Percentiles rank a stretch among this genome's conserved stretches.
These are phyloP conservation scores for Oncopodura yosiiana DNA, from an alignment of 1,140 invertebrate genomes.

Conservation along the genomic window DNA sequence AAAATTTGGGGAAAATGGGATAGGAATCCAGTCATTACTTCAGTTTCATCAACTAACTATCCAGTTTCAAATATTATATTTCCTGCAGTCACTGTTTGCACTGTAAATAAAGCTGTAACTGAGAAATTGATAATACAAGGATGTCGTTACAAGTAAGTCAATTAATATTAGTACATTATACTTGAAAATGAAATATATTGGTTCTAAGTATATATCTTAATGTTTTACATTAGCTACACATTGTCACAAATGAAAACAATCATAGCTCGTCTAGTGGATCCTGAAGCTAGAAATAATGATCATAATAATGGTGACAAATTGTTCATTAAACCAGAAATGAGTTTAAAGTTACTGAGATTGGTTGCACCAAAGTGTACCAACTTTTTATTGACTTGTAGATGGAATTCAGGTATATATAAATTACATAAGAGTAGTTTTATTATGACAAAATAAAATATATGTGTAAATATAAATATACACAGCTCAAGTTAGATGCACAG, in stretches of 20 bases:
- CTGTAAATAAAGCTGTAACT: constrained; percentile 35
- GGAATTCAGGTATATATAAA: constrained; percentile 14
- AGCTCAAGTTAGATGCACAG: constrained; percentile 2
- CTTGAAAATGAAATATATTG: neutral
- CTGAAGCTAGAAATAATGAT: constrained; percentile 26
- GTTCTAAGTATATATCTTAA: neutral
- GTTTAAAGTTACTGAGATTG: constrained; percentile 26
- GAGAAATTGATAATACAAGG: constrained; percentile 35
- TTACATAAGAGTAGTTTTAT: constrained; percentile 4
- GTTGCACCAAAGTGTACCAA: constrained; percentile 34
- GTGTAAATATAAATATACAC: neutral
- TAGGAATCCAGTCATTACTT: constrained; percentile 32
- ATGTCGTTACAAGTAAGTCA: constrained; percentile 29
- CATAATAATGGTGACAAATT: neutral
- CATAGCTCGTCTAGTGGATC: constrained; percentile 30
- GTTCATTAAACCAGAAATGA: constrained; percentile 13
- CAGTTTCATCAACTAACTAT: constrained; percentile 25
- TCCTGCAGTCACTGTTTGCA: constrained; percentile 35
- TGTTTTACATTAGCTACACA: constrained; percentile 19
- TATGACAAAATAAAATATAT: neutral
- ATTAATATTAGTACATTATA: neutral
- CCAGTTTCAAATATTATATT: constrained; percentile 28
- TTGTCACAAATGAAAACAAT: constrained; percentile 31
- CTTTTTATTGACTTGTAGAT: constrained; percentile 28
- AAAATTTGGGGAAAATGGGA: constrained; percentile 34